Evolutionary conservation across 2,888 invertebrate genomes (phyloP).

Genomic region (Amphipyra berbera): DNA sequence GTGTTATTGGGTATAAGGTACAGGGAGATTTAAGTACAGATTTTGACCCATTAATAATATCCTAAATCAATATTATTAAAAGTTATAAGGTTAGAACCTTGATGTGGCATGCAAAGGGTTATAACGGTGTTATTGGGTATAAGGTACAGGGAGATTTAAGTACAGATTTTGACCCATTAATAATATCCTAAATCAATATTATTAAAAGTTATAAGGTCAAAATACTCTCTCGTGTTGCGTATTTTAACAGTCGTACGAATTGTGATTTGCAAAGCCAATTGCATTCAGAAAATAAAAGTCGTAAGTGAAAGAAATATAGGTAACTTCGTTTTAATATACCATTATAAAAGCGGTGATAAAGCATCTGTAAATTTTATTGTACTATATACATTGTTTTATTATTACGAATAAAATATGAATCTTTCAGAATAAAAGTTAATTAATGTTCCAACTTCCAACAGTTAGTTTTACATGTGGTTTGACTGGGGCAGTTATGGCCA

Average conservation of each 20-base stretch:
- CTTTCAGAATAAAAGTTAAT: conserved; percentile 30
- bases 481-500: conserved; percentile 20
- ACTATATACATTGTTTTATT: neutral
- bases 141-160: neutral
- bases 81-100: conserved; percentile 6
- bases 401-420: conserved; percentile 28
- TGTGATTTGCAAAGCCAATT: neutral
- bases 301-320: neutral
- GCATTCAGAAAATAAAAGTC: neutral
- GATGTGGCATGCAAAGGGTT: conserved; percentile 11
- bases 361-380: conserved; percentile 11
- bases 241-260: too few species aligned
- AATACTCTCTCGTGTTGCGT: too few species aligned
- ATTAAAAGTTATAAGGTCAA: too few species aligned
- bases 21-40: neutral
- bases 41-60: neutral
- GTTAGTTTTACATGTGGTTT: conserved; percentile 13
- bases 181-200: too few species aligned
- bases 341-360: conserved; percentile 2
- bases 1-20: conserved; percentile 7
- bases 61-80: too few species aligned
- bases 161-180: neutral
- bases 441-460: conserved; percentile 26
- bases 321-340: neutral
- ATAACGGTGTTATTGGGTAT: conserved; percentile 17